Base-by-base conservation (phyloP, 2,888 invertebrate genomes). In the Rhorus exstirpatorius region DNA sequence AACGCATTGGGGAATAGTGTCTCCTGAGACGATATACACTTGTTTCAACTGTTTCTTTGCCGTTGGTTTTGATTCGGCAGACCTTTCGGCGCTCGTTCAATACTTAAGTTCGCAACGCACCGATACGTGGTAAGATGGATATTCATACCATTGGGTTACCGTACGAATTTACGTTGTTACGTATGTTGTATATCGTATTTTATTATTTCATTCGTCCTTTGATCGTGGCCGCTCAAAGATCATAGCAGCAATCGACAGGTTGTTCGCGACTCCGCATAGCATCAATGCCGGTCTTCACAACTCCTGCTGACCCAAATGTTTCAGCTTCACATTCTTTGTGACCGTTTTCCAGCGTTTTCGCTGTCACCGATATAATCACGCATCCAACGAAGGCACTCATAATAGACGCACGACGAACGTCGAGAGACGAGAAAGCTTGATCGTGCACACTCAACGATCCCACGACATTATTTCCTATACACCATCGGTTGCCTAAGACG, bases 381-480 rank as follows among this genome's bases (percentile, higher is more conserved):
- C n/a, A 63, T 21, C 58, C 74, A 79, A 70, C 75, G 61, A 71
- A 81, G 83, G 77, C 83, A 81, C 84, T 86, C 83, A 83, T 83
- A 83, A 84, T 82, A 79, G 71, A 70, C 76, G 81, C n/a, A 65
- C 65, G 76, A 76, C 72, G 76, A 53, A 58, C 60, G 78, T 21
- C 41, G 61, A 53, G 55, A 58, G 21, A 26, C 31, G 84, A 83
- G 88, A 88, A 88, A 85, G 84, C 85, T 88, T 84, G 85, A 87
- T 88, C 87, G 85, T 83, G 84, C 86, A 63, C 63, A 44, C 46
- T 75, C 80, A 81, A 83, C 86, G 84, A 85, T 89, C 89, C 86
- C 89, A 88, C 89, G 89, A 89, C 86, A 86, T 88, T 88, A 86
- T 87, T 88, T 86, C 84, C 86, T n/a, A n/a, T 82, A 86, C 85